Evolutionary conservation across 1,140 invertebrate genomes (phyloP).

Genomic region (Matsumurasca onukii): DNA sequence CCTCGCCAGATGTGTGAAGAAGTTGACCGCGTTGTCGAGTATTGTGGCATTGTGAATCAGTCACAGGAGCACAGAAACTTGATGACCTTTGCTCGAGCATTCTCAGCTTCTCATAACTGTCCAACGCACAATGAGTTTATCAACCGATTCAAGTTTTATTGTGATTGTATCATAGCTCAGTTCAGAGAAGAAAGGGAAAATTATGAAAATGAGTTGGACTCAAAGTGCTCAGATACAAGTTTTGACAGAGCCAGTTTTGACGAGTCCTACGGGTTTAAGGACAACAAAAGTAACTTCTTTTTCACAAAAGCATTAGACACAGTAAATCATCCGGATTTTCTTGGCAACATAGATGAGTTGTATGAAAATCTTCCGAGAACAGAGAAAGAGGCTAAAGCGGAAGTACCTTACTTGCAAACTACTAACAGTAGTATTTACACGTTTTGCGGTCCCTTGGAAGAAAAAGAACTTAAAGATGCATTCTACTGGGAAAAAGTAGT

Average conservation of each 20-base stretch:
- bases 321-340: not conserved
- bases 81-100: conserved; percentile 15
- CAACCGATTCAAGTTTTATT: conserved; percentile 25
- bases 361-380: conserved; percentile 9
- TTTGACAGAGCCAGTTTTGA: conserved; percentile 20
- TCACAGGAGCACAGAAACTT: conserved; percentile 10
- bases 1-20: conserved; percentile 22
- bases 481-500: conserved; percentile 25
- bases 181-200: conserved; percentile 23
- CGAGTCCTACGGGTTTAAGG: conserved; percentile 23
- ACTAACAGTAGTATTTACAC: conserved; percentile 19
- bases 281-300: conserved; percentile 6
- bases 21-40: conserved; percentile 4
- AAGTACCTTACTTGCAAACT: conserved; percentile 9
- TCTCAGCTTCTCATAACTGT: not conserved
- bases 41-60: conserved; percentile 9
- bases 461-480: conserved; percentile 5
- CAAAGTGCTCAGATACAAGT: not conserved
- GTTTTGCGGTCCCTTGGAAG: conserved; percentile 22
- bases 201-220: conserved; percentile 21
- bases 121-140: conserved; percentile 20
- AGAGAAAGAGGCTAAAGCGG: not conserved
- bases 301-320: conserved; percentile 24
- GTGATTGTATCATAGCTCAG: conserved; percentile 24
- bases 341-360: conserved; percentile 8